phyloP scores from a whole-genome alignment of 1,140 invertebrate genomes.

The Neodiprion lecontei region DNA sequence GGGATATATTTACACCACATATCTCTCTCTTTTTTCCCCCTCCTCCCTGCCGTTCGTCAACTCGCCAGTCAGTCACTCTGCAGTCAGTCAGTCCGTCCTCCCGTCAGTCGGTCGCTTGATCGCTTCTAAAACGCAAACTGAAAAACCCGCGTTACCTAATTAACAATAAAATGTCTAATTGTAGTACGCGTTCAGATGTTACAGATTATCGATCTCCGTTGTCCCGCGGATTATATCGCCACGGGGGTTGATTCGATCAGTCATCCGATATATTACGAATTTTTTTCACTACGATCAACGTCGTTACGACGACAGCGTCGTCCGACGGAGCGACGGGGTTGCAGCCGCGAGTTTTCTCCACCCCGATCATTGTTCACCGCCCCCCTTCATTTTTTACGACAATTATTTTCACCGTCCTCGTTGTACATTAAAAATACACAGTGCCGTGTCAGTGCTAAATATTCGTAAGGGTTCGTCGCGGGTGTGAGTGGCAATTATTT shows the following conservation, averaged over 20 bases:
- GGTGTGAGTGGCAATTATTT: too few species aligned
- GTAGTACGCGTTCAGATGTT: slow-evolving; percentile 38
- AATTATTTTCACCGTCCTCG: too few species aligned
- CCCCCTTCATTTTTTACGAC: too few species aligned
- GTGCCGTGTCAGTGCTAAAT: too few species aligned
- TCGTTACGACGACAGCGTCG: too few species aligned
- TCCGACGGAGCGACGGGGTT: too few species aligned
- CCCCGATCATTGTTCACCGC: too few species aligned
- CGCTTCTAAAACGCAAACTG: background rate
- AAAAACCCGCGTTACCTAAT: slow-evolving; percentile 38
- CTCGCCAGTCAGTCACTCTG: slow-evolving; percentile 27
- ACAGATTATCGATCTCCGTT: slow-evolving; percentile 36
- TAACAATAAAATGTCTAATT: slow-evolving; percentile 43
- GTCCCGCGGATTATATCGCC: slow-evolving; percentile 36
- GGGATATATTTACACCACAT: slow-evolving; percentile 55
- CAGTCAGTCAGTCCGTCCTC: slow-evolving; percentile 24
- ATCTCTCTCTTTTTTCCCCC: slow-evolving; percentile 41
- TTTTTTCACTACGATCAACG: too few species aligned
- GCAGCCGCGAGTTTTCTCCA: too few species aligned
- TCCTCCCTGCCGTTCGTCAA: slow-evolving; percentile 35
- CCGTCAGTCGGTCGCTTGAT: background rate
- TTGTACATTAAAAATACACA: too few species aligned
- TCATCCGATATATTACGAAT: background rate
- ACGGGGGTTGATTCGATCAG: slow-evolving; percentile 37
- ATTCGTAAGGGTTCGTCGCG: too few species aligned